Percentiles rank a stretch among this genome's conserved stretches.
phyloP scores from a whole-genome alignment of 2,888 invertebrate species.

The Gymnocheta viridis region DNA sequence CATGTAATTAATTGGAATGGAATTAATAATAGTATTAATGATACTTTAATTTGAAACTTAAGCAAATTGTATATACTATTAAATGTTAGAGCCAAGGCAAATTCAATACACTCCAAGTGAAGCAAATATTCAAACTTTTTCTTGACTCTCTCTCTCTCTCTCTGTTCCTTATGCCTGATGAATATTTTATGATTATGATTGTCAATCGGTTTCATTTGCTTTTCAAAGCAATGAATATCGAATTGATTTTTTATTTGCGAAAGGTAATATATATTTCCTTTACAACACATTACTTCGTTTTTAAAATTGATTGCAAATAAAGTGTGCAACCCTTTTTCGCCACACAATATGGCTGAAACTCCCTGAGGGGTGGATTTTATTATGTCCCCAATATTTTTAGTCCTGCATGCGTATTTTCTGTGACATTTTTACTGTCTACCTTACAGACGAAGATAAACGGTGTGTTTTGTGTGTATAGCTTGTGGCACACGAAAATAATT shows the following conservation, averaged over 20 bases:
- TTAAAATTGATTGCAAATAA: constrained; percentile 32
- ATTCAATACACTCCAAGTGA: no score
- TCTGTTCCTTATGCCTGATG: neutral
- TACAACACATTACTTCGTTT: neutral
- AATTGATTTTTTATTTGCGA: constrained; percentile 56
- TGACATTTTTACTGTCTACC: neutral
- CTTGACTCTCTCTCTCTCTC: no score
- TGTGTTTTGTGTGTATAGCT: no score
- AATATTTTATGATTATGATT: neutral
- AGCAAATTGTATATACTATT: no score
- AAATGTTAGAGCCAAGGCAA: no score
- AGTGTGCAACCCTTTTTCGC: constrained; percentile 47
- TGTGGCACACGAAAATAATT: constrained; percentile 34
- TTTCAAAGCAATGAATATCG: constrained; percentile 49
- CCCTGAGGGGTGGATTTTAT: constrained; percentile 23
- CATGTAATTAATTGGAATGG: no score
- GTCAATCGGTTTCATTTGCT: constrained; percentile 29
- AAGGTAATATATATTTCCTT: constrained; percentile 49
- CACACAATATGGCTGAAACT: constrained; percentile 32
- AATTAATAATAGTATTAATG: no score
- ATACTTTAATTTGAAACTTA: no score
- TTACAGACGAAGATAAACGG: neutral
- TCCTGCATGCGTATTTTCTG: neutral
- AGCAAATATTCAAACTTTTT: no score
- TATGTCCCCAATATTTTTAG: neutral